These are phyloP conservation scores for Spea bombifrons DNA, from an alignment of 2,113 vertebrate species.

Conservation along the genomic window DNA sequence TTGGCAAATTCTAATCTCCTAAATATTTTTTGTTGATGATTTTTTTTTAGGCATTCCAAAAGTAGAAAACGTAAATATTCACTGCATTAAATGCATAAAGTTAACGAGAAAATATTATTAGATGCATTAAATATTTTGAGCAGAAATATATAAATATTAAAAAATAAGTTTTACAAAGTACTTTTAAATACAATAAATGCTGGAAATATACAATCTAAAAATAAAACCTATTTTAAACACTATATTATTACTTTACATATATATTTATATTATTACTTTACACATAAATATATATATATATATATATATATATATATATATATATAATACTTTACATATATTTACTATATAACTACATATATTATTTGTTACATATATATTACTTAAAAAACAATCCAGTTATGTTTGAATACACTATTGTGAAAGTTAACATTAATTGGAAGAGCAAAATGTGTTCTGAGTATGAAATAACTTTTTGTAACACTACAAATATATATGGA, in stretches of 20 bases:
- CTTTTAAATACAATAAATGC: too few relatives aligned
- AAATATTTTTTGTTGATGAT: slow-evolving; percentile 19
- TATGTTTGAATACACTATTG: too few relatives aligned
- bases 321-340: neutral
- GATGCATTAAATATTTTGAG: too few relatives aligned
- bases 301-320: neutral
- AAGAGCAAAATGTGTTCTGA: too few relatives aligned
- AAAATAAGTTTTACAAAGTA: neutral
- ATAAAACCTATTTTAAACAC: neutral
- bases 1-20: slow-evolving; percentile 33
- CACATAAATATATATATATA: neutral
- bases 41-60: neutral
- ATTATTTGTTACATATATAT: too few relatives aligned
- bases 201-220: too few relatives aligned
- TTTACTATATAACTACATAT: neutral
- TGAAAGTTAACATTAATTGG: too few relatives aligned
- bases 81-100: neutral
- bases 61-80: slow-evolving; percentile 1
- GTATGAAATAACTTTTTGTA: too few relatives aligned
- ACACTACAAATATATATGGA: too few relatives aligned
- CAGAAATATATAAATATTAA: neutral
- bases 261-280: neutral
- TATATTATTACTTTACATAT: neutral
- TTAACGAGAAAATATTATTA: neutral
- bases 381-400: too few relatives aligned